phyloP scores from a whole-genome alignment of 1,140 invertebrate species.

The Sipha flava region DNA sequence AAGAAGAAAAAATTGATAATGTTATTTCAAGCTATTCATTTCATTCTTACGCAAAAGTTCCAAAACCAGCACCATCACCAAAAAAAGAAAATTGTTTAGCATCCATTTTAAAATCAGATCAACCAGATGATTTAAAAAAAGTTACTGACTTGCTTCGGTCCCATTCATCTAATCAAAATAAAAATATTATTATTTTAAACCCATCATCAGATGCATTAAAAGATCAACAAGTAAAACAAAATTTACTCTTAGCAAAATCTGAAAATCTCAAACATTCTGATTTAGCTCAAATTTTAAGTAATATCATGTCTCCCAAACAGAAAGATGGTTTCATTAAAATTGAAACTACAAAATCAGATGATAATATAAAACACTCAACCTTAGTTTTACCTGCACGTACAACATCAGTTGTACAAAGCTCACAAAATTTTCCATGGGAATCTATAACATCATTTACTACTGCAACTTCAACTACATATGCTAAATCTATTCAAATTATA shows the following conservation, averaged over 20 bases:
- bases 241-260: not conserved
- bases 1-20: constrained; percentile 20
- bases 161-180: constrained; percentile 9
- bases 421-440: constrained; percentile 12
- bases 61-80: not conserved
- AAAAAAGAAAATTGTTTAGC: constrained; percentile 16
- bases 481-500: constrained; percentile 28
- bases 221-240: constrained; percentile 24
- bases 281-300: constrained; percentile 25
- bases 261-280: constrained; percentile 19
- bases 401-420: constrained; percentile 4
- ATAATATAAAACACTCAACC: constrained; percentile 7
- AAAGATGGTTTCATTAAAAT: constrained; percentile 29
- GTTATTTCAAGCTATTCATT: constrained; percentile 21
- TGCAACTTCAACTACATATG: not conserved
- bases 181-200: constrained; percentile 23
- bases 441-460: not conserved
- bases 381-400: constrained; percentile 21
- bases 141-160: constrained; percentile 3
- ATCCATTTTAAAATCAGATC: constrained; percentile 12
- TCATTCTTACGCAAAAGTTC: constrained; percentile 30
- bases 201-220: constrained; percentile 2
- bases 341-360: constrained; percentile 26
- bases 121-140: constrained; percentile 21
- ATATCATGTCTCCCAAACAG: constrained; percentile 20